These are phyloP conservation scores for Halictus quadricinctus DNA, from an alignment of 2,888 invertebrate species.

Conservation along the genomic window DNA sequence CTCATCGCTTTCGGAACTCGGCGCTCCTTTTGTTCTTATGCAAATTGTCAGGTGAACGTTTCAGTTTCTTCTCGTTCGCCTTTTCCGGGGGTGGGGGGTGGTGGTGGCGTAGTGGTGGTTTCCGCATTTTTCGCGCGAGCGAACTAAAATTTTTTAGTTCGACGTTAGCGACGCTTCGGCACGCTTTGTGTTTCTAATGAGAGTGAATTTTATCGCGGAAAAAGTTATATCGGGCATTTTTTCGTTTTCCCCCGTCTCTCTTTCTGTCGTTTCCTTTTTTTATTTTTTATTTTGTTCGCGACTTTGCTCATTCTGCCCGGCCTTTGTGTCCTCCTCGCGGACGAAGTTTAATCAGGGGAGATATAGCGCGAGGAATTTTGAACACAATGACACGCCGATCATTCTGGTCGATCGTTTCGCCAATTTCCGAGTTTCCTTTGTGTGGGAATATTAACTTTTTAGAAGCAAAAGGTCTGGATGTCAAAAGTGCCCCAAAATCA, in stretches of 20 bases:
- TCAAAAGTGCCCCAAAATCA: too few species aligned
- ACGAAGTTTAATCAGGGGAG: background rate
- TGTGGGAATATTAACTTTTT: too few species aligned
- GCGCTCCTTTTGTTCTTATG: background rate
- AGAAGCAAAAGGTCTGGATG: too few species aligned
- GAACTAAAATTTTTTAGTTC: background rate
- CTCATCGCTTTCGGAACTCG: background rate
- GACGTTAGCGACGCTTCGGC: background rate
- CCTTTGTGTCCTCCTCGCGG: background rate
- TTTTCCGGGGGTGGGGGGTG: background rate
- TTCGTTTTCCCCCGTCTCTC: background rate
- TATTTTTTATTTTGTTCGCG: background rate
- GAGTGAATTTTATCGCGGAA: constrained; percentile 5
- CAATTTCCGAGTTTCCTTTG: background rate
- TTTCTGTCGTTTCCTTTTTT: background rate
- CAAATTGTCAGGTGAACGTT: background rate
- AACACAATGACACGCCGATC: background rate
- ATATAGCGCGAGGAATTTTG: background rate
- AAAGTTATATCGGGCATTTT: background rate
- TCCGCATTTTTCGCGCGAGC: background rate
- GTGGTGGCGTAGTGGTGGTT: too few species aligned
- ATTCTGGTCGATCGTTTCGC: background rate
- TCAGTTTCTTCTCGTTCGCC: background rate
- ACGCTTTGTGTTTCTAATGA: background rate
- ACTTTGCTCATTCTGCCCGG: background rate